Evolutionary conservation across 2,888 invertebrate genomes (phyloP).

Genomic region (Drosophila pegasa): DNA sequence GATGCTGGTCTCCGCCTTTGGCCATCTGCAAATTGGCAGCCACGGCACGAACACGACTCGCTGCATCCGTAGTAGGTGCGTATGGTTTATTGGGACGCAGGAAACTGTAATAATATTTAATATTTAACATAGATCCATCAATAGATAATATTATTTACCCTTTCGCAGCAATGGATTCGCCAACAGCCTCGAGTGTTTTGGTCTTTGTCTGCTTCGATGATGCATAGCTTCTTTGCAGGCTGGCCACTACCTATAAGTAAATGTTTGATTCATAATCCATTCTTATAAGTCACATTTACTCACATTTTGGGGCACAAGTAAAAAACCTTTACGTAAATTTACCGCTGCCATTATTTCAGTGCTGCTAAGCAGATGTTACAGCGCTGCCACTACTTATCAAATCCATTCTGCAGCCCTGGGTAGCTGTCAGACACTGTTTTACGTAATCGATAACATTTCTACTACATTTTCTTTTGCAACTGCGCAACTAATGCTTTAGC

Average conservation of each 20-base stretch:
- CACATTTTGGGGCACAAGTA: conserved; percentile 55
- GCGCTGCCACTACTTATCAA: conserved; percentile 10
- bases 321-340: conserved; percentile 67
- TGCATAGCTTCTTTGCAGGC: conserved; percentile 60
- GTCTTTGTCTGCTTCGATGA: conserved; percentile 84
- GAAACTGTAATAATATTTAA: conserved; percentile 87
- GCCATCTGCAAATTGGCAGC: conserved; percentile 87
- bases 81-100: conserved; percentile 91
- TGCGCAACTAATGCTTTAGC: background rate
- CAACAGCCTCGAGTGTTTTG: conserved; percentile 86
- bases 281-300: conserved; percentile 31
- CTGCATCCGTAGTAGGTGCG: conserved; percentile 89
- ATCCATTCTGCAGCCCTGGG: conserved; percentile 8
- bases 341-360: conserved; percentile 56
- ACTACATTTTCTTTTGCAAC: conserved; percentile 1
- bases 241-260: conserved; percentile 36
- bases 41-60: conserved; percentile 87
- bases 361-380: conserved; percentile 7
- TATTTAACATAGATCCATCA: background rate
- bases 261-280: background rate
- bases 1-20: conserved; percentile 78
- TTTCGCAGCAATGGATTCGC: conserved; percentile 89
- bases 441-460: conserved; percentile 2
- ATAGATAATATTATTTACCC: conserved; percentile 85
- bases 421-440: conserved; percentile 13